Evolutionary conservation across 1,140 invertebrate genomes (phyloP), one percentile per base, ranked within the genome.

Genomic region (Drosophila repleta): DNA sequence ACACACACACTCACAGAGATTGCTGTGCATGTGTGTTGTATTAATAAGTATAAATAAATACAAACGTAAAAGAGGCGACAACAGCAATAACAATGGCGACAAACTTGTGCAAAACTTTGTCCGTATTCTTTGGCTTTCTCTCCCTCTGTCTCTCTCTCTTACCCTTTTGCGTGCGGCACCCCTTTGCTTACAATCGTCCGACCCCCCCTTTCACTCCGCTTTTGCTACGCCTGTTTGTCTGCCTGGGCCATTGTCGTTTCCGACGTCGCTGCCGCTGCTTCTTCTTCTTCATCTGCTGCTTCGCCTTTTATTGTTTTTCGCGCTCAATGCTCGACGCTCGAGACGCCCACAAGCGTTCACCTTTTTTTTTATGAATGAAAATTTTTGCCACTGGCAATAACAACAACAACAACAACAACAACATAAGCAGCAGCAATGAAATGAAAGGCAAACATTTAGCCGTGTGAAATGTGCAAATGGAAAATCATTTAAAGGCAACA

Each of bases 321-420:
- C 79, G 65, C 76, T 80, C 65, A 73, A 67, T 75, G 65, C 61
- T 73, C 74, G 43, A 35, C 48, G 49, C 43, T 61, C 68, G 57
- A 57, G 60, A 74, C 77, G 78, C 78, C 73, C 79, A 71, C 71
- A 48, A 76, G 65, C 57, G 46, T 70, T 77, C 74, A 77, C 82
- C 81, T 84, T 81, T 75, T 81, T 75, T 80, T 88, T 87, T 87
- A 87, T 87, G 83, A 88, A 88, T 76, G 83, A 76, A 78, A 88
- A 63, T 82, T 74, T 55, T 69, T 74, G 82, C 79, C 75, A 68
- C 46, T 39, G 70, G 74, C 74, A 69, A 56, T 41, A 71, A 46
- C 66, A 85, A 67, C 49, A 74, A 67, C 68, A 74, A 76, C 37
- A 67, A 60, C 39, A 58, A 66, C 24, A 62, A 66, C 56, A 72